A percentile compares a stretch with the other conserved stretches of the same genome.
phyloP scores from a whole-genome alignment of 2,113 vertebrate species.

The Oenanthe oenanthe region DNA sequence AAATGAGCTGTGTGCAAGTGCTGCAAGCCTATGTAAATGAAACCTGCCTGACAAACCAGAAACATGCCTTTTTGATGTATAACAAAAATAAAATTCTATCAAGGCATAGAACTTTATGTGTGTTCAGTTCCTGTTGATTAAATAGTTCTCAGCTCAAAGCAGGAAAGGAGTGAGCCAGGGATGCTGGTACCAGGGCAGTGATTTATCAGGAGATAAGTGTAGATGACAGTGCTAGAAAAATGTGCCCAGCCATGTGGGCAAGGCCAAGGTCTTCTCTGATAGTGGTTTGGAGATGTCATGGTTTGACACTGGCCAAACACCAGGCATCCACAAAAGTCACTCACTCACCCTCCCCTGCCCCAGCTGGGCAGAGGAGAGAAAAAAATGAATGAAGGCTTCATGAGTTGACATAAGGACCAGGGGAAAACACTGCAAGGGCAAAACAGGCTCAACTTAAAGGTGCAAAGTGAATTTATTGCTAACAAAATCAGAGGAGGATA shows the following conservation, averaged over 20 bases:
- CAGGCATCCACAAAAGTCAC: fast-evolving
- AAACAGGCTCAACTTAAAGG: neutral
- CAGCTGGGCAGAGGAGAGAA: neutral
- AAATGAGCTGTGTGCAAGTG: conserved; percentile 57
- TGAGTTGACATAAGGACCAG: neutral
- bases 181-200: neutral
- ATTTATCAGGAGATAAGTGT: neutral
- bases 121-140: conserved; percentile 16
- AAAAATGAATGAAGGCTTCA: neutral
- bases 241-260: neutral
- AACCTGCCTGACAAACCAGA: conserved; percentile 60
- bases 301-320: neutral
- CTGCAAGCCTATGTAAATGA: conserved; percentile 46
- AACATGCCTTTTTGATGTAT: conserved; percentile 42
- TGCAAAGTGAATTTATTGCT: neutral
- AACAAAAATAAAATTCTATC: conserved; percentile 64
- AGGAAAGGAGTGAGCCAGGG: neutral
- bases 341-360: neutral
- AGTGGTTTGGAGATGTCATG: neutral
- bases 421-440: neutral
- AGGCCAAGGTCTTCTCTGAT: neutral
- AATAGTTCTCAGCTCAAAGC: conserved; percentile 1
- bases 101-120: neutral
- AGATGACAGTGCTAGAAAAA: neutral
- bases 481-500: neutral